Percentiles rank a stretch among this genome's conserved stretches.
phyloP scores from a whole-genome alignment of 2,888 invertebrate genomes.

The Pantelozetes paolii region DNA sequence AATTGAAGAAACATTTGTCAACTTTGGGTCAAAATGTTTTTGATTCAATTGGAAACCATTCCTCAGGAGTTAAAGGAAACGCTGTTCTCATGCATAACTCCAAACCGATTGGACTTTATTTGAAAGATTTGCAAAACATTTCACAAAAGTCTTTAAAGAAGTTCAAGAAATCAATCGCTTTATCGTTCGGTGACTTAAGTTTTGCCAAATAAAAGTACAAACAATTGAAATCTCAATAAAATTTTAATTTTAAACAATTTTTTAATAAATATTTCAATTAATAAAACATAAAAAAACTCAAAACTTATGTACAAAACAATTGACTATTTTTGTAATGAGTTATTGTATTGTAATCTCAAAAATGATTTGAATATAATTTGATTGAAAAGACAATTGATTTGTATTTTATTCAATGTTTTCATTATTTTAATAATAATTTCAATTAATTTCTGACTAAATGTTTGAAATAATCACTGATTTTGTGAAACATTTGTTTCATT shows the following conservation, averaged over 20 bases:
- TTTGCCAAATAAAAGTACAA: conserved; percentile 4
- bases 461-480: no score
- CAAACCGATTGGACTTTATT: conserved; percentile 20
- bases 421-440: background rate
- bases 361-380: background rate
- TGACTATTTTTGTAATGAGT: no score
- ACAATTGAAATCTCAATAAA: background rate
- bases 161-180: conserved; percentile 18
- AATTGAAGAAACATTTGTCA: conserved; percentile 13
- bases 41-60: background rate
- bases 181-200: conserved; percentile 26
- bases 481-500: conserved; percentile 1
- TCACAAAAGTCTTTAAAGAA: background rate
- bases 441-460: background rate
- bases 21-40: conserved; percentile 1
- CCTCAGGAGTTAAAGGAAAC: background rate
- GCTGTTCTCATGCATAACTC: background rate
- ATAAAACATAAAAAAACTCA: no score
- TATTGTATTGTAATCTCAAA: no score
- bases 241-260: background rate
- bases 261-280: no score
- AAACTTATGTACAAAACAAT: background rate
- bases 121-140: background rate
- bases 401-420: no score
- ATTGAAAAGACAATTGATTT: background rate